A percentile compares a stretch with the other conserved stretches of the same genome.
phyloP scores from a whole-genome alignment of 1,140 invertebrate species.

The Brachystomella parvula region DNA sequence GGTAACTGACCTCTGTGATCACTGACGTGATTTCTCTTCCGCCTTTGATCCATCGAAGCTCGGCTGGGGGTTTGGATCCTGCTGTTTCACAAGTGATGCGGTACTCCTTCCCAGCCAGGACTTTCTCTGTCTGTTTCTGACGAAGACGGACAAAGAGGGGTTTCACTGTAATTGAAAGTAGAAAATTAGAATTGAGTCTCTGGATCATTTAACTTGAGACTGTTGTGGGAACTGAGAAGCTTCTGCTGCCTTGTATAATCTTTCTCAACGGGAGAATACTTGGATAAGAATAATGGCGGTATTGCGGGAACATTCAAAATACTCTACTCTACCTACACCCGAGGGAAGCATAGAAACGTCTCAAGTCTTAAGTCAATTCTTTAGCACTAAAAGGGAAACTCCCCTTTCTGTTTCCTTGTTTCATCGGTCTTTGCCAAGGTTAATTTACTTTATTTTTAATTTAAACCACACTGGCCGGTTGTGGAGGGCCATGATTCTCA shows the following conservation, averaged over 20 bases:
- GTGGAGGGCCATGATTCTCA: too few species aligned
- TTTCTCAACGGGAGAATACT: background rate
- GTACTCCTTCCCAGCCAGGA: conserved; percentile 66
- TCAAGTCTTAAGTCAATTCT: background rate
- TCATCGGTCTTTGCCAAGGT: too few species aligned
- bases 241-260: background rate
- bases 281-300: background rate
- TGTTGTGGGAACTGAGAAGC: background rate
- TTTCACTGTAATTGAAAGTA: conserved; percentile 55
- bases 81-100: conserved; percentile 70
- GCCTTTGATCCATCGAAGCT: conserved; percentile 80
- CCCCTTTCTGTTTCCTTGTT: too few species aligned
- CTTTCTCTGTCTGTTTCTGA: conserved; percentile 49
- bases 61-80: conserved; percentile 72
- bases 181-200: conserved; percentile 15
- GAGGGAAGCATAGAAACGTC: background rate
- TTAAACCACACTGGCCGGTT: background rate
- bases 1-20: conserved; percentile 57
- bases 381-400: too few species aligned
- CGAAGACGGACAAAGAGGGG: conserved; percentile 66
- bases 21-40: conserved; percentile 47
- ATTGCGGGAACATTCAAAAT: background rate
- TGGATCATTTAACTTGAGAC: background rate
- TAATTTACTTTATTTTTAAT: background rate
- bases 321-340: background rate